A percentile compares a stretch with the other conserved stretches of the same genome.
These are phyloP conservation scores for Lerista edwardsae DNA, from an alignment of 2,797 vertebrate genomes.

Conservation along the genomic window DNA sequence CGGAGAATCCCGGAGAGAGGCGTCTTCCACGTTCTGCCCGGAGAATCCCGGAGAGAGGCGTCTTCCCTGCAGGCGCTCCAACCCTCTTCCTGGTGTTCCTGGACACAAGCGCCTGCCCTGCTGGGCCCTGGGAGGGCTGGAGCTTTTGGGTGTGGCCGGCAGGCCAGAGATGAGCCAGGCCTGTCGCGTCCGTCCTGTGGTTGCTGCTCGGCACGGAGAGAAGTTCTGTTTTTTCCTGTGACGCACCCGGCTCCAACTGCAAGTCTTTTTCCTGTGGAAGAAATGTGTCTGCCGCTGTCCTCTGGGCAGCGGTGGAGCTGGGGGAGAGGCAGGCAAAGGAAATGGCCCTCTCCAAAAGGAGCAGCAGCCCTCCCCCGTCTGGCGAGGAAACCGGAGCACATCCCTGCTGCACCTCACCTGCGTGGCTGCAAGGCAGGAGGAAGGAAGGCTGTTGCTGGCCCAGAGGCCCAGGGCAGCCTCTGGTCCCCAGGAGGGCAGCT, in stretches of 20 bases:
- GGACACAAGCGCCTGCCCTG: neutral
- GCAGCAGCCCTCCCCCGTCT: too few relatives aligned
- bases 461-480: too few relatives aligned
- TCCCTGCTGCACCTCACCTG: neutral
- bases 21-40: neutral
- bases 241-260: neutral
- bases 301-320: neutral
- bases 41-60: neutral
- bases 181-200: too few relatives aligned
- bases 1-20: neutral
- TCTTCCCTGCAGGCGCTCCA: too few relatives aligned
- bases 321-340: neutral
- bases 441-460: too few relatives aligned
- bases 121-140: neutral
- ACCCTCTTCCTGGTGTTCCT: neutral
- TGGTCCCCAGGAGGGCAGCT: too few relatives aligned
- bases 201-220: neutral
- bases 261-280: conserved; percentile 20
- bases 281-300: neutral
- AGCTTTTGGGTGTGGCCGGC: too few relatives aligned
- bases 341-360: neutral
- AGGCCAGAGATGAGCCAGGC: neutral
- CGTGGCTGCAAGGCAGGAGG: neutral
- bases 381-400: neutral
- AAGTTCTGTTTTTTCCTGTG: neutral